Base-by-base conservation (phyloP, 2,888 invertebrate species). In the Rotaria macrura region DNA sequence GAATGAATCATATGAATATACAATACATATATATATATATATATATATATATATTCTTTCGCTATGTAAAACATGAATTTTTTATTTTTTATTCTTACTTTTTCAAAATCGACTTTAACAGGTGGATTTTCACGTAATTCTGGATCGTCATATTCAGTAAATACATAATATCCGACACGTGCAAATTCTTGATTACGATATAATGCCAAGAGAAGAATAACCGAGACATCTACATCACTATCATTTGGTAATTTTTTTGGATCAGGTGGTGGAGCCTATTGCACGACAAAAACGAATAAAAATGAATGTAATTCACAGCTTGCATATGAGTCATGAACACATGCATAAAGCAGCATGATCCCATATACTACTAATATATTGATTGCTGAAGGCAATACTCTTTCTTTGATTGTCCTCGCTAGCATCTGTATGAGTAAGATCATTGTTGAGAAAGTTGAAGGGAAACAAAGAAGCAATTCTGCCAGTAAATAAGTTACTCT, bases 181-280 rank as follows among this genome's bases (percentile, higher is more conserved):
- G 98, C 96, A 91, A 99, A 99, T 91, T 97, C 92, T 95, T 96
- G 17, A 47, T 93, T 93, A 88, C 95, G 92, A 90, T 97, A 98
- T 0, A 95, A 95, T 91, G 97, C 97, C 3, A 97, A 97, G 84
- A 99, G 92, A 29, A 99, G 92, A 0, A 99, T 96, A 2, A 99
- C 97, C 0, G 98, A 98, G 2, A 99, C 98, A 25, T 98, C 99
- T n/a, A 98, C 93, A 55, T 96, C 96, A 92, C 99, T 98, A 88
- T 95, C 95, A 88, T 95, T 94, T 2, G 98, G 98, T 88, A 99
- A 98, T 89, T 96, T 94, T 23, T 93, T 93, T 0, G 95, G 95
- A 91, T 98, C 95, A 85, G 99, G 98, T 23, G 98, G 95, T 88
- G 96, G 96, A 0, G 98, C 97, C 94, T 96, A 91, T 49, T 14